phyloP scores from a whole-genome alignment of 2,113 vertebrate species.

The Silurus glanis region DNA sequence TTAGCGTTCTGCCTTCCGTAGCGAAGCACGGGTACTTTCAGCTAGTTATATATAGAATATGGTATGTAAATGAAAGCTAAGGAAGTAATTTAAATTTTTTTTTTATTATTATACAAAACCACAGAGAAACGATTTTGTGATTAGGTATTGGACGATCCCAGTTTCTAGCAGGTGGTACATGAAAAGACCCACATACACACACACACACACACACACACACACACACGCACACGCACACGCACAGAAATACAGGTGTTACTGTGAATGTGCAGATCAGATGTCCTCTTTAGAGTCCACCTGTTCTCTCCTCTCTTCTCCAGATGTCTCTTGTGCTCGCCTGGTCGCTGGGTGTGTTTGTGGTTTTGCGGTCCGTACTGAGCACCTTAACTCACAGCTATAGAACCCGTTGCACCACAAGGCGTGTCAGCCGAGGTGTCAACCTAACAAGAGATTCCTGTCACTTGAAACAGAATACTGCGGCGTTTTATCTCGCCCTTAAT shows the following conservation, averaged over 20 bases:
- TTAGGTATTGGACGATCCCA: conserved; percentile 15
- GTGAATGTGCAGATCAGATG: conserved; percentile 27
- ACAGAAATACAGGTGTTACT: conserved; percentile 25
- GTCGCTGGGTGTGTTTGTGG: conserved; percentile 43
- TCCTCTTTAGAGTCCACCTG: conserved; percentile 25
- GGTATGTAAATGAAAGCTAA: not conserved
- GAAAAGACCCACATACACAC: conserved; percentile 1
- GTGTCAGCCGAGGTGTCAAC: conserved; percentile 30
- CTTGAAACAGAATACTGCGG: conserved; percentile 23
- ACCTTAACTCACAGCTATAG: conserved; percentile 19
- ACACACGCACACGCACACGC: not conserved
- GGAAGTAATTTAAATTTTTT: conserved; percentile 26
- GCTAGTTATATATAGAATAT: not conserved
- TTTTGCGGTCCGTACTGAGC: conserved; percentile 33
- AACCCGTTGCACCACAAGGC: conserved; percentile 10
- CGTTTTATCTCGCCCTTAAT: conserved; percentile 25
- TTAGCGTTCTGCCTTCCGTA: no score
- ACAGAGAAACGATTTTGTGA: not conserved
- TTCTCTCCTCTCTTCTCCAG: conserved; percentile 22
- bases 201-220: not conserved
- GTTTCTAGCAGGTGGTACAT: conserved; percentile 8
- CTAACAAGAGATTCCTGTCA: conserved; percentile 30
- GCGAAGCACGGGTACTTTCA: no score
- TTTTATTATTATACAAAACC: conserved; percentile 17
- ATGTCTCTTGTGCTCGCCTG: conserved; percentile 35